Conservation (phyloP, 2,888 invertebrate genomes). For the Ceramica pisi region DNA sequence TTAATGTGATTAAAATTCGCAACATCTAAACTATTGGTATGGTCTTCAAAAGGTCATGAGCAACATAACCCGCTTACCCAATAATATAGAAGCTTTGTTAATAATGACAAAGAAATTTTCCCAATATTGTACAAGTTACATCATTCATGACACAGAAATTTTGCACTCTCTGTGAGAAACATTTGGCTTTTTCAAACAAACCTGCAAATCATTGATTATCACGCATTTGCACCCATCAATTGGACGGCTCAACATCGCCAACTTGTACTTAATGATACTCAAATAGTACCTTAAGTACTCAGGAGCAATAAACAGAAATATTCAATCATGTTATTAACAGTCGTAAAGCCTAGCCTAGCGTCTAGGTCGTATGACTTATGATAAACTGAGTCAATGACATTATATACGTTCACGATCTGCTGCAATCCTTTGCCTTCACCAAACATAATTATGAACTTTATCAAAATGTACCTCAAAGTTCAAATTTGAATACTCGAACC, state of each 20-base stretch:
- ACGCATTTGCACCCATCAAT: slow-evolving; percentile 40
- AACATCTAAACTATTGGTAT: not conserved
- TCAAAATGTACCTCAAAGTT: slow-evolving; percentile 18
- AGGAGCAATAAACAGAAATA: slow-evolving; percentile 56
- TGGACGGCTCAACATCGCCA: slow-evolving; percentile 30
- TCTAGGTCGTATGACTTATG: slow-evolving; percentile 76
- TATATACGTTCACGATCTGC: slow-evolving; percentile 67
- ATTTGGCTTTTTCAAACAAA: slow-evolving; percentile 53
- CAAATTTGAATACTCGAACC: slow-evolving; percentile 51
- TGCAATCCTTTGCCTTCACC: slow-evolving; percentile 45
- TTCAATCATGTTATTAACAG: slow-evolving; percentile 63
- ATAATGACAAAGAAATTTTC: slow-evolving; percentile 26
- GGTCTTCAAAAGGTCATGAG: not conserved
- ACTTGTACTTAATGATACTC: slow-evolving; percentile 51
- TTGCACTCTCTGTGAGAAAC: slow-evolving; percentile 53
- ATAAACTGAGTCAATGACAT: slow-evolving; percentile 84
- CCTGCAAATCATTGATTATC: slow-evolving; percentile 52
- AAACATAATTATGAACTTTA: slow-evolving; percentile 48
- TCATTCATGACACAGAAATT: slow-evolving; percentile 31
- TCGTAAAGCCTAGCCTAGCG: slow-evolving; percentile 66
- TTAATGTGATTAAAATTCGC: no score
- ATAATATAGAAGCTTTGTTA: slow-evolving; percentile 5
- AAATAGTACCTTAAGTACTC: slow-evolving; percentile 50
- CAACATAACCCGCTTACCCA: not conserved
- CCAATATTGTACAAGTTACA: slow-evolving; percentile 34